These are phyloP conservation scores for Didymodactylos carnosus DNA, from an alignment of 2,888 invertebrate species.

Conservation along the genomic window DNA sequence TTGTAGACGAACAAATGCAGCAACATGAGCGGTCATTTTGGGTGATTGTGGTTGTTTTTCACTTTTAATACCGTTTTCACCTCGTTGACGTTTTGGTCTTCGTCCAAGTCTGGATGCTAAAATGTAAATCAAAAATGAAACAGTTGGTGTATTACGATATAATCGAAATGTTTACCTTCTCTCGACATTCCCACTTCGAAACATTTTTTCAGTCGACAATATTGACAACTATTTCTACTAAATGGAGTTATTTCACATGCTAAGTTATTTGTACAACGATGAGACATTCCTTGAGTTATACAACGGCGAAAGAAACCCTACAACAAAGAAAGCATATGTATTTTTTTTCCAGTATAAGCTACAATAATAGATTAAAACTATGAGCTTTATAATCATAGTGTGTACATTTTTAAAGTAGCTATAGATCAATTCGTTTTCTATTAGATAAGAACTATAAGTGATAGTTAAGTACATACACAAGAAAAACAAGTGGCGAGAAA, in stretches of 20 bases:
- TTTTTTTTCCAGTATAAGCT: not conserved
- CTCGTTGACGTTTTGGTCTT: constrained; percentile 26
- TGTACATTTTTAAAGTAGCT: no score
- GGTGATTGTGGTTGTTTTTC: not conserved
- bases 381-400: no score
- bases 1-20: not conserved
- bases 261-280: constrained; percentile 33
- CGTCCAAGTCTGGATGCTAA: constrained; percentile 34
- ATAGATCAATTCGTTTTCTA: no score
- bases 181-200: constrained; percentile 34
- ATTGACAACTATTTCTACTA: constrained; percentile 33
- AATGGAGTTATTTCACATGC: constrained; percentile 34
- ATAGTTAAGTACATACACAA: no score
- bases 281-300: constrained; percentile 34
- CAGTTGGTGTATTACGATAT: constrained; percentile 20
- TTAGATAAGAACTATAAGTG: no score
- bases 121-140: constrained; percentile 18
- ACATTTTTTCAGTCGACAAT: constrained; percentile 33
- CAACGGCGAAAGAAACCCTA: constrained; percentile 32
- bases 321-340: no score
- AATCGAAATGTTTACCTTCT: no score
- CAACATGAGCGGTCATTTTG: not conserved
- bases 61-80: not conserved
- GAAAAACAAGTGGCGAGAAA: no score
- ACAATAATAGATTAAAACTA: not conserved